Conservation (phyloP, 2,888 invertebrate species). For the Aplocera efformata region DNA sequence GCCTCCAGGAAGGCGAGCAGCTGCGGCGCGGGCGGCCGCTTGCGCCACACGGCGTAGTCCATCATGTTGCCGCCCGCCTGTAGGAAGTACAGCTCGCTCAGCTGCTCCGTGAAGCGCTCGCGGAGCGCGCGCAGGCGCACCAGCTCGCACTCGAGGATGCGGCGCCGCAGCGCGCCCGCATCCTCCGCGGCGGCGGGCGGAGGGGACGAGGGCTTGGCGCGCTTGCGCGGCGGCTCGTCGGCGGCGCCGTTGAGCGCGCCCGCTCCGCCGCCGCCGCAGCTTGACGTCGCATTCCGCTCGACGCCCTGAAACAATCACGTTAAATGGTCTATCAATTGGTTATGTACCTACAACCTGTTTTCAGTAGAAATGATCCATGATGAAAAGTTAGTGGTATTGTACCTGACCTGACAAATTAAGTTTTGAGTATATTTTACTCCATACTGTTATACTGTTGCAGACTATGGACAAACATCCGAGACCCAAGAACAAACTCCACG, state of each 20-base stretch:
- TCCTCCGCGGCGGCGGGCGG: slow-evolving; percentile 40
- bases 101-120: slow-evolving; percentile 86
- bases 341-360: background rate
- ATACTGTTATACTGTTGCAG: too few relatives aligned
- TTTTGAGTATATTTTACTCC: too few relatives aligned
- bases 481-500: too few relatives aligned
- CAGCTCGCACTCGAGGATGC: slow-evolving; percentile 86
- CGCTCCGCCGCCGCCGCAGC: slow-evolving; percentile 39
- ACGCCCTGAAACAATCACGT: slow-evolving; percentile 47
- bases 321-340: background rate
- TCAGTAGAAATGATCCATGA: too few relatives aligned
- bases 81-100: slow-evolving; percentile 92
- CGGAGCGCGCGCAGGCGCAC: slow-evolving; percentile 84
- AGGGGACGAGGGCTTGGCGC: slow-evolving; percentile 32
- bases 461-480: too few relatives aligned
- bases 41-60: slow-evolving; percentile 92
- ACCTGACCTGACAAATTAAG: too few relatives aligned
- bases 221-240: slow-evolving; percentile 34
- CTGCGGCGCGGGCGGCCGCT: slow-evolving; percentile 87
- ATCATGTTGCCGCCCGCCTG: slow-evolving; percentile 93
- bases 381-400: too few relatives aligned
- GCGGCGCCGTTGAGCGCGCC: slow-evolving; percentile 38
- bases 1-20: slow-evolving; percentile 88
- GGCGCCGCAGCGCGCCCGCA: slow-evolving; percentile 77
- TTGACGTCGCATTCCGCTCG: slow-evolving; percentile 47